Evolutionary conservation across 2,797 vertebrate genomes (phyloP).

Genomic region (Gadopsis bispinosus): DNA sequence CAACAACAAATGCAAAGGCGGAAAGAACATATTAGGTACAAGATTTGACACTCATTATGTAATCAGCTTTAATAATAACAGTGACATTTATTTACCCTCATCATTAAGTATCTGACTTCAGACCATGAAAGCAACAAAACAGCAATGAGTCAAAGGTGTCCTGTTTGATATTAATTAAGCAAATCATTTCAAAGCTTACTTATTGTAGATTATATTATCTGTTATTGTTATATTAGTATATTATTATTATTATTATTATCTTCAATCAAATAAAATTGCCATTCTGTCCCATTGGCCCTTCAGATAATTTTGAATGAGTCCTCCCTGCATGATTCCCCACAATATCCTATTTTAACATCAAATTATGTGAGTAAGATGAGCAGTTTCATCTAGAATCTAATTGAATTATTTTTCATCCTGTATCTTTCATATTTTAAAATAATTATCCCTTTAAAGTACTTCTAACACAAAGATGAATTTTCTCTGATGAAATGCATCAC

Average conservation of each 20-base stretch:
- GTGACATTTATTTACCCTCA: too few relatives aligned
- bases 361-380: constrained; percentile 54
- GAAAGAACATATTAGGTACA: background rate
- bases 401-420: constrained; percentile 50
- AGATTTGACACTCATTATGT: background rate
- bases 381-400: constrained; percentile 60
- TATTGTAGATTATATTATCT: background rate
- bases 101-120: background rate
- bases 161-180: background rate
- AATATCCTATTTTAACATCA: constrained; percentile 60
- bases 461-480: constrained; percentile 46
- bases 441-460: constrained; percentile 60
- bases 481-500: constrained; percentile 53
- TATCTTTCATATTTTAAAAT: constrained; percentile 58
- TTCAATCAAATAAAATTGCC: constrained; percentile 27
- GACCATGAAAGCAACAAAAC: background rate
- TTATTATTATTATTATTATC: background rate
- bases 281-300: constrained; percentile 16
- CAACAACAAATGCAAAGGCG: background rate
- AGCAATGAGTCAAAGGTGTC: background rate
- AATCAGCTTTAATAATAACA: background rate
- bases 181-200: background rate
- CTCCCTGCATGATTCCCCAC: constrained; percentile 27
- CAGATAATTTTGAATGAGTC: constrained; percentile 35
- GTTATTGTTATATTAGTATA: background rate